phyloP scores from a whole-genome alignment of 1,140 invertebrate genomes.

The Nylanderia fulva region DNA sequence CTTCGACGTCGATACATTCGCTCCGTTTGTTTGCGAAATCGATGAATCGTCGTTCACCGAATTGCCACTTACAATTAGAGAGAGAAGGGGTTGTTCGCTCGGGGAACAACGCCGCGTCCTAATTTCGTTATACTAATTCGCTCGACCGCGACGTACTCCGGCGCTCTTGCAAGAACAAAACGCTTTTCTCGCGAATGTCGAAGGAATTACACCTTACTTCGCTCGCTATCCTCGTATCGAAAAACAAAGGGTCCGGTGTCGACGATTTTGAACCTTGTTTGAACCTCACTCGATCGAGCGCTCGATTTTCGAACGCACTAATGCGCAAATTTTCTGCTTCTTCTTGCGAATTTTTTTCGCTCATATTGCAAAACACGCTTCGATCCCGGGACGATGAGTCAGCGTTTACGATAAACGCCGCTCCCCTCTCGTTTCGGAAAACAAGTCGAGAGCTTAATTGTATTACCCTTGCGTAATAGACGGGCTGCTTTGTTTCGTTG shows the following conservation, averaged over 20 bases:
- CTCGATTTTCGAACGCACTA: constrained; percentile 16
- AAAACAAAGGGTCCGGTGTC: not conserved
- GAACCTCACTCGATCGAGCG: not conserved
- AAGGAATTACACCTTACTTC: not conserved
- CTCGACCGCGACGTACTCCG: not conserved
- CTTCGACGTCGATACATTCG: constrained; percentile 59
- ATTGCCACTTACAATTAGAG: constrained; percentile 38
- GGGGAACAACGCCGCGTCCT: constrained; percentile 34
- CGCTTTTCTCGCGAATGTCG: not conserved
- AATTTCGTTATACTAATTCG: constrained; percentile 61
- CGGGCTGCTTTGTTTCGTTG: constrained; percentile 50
- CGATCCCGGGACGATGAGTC: constrained; percentile 44
- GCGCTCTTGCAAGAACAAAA: constrained; percentile 12
- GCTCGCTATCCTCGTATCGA: not conserved
- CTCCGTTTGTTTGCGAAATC: constrained; percentile 36
- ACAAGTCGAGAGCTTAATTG: constrained; percentile 57
- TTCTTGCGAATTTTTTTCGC: constrained; percentile 41
- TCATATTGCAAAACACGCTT: constrained; percentile 31
- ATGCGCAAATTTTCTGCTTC: constrained; percentile 50
- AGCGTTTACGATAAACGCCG: constrained; percentile 7
- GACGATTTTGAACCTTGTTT: constrained; percentile 19
- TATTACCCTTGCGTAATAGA: constrained; percentile 51
- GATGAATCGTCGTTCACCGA: constrained; percentile 65
- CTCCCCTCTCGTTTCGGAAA: constrained; percentile 42
- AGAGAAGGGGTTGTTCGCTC: not conserved